Evolutionary conservation across 2,113 vertebrate species (phyloP).

Genomic region (Gambusia affinis): DNA sequence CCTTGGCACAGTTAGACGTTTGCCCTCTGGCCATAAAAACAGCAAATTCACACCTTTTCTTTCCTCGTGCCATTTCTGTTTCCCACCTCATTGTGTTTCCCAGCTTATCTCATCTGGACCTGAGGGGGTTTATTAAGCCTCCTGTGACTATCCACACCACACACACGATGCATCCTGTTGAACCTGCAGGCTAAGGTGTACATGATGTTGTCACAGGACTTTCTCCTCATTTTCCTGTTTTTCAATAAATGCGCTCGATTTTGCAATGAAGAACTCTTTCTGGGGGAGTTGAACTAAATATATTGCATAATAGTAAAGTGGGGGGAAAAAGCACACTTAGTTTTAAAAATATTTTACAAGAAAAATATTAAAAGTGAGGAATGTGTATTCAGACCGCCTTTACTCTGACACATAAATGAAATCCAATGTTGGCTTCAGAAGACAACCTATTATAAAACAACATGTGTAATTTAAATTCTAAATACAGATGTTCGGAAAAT

Average conservation of each 20-base stretch:
- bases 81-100: constrained; percentile 56
- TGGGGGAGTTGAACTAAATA: neutral
- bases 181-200: constrained; percentile 20
- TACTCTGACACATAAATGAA: neutral
- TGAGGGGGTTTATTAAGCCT: constrained; percentile 52
- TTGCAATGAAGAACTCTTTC: neutral
- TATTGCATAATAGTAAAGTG: neutral
- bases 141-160: constrained; percentile 35
- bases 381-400: neutral
- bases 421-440: neutral
- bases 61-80: constrained; percentile 48
- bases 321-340: neutral
- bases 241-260: neutral
- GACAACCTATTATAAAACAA: neutral
- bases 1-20: constrained; percentile 18
- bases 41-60: constrained; percentile 59
- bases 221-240: neutral
- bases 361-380: neutral
- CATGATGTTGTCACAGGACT: constrained; percentile 12
- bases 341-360: neutral
- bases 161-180: constrained; percentile 12
- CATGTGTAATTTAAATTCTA: neutral
- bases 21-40: constrained; percentile 46
- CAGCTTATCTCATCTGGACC: constrained; percentile 59
- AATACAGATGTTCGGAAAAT: too few relatives aligned